Base-by-base conservation (phyloP, 2,797 vertebrate genomes). In the Otolemur crassicaudatus region DNA sequence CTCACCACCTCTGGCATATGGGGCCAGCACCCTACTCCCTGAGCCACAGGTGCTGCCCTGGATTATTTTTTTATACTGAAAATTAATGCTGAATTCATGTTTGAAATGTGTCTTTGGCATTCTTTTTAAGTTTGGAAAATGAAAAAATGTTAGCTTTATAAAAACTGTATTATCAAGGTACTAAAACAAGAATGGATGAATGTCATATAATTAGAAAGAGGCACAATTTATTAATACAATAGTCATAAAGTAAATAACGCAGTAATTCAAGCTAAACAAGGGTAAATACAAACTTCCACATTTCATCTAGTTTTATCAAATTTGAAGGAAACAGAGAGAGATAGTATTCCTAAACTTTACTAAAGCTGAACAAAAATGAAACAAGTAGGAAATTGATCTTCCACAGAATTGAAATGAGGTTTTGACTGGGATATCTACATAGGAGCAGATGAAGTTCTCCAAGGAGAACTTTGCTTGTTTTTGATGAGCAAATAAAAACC, bases 201-300 rank as follows among this genome's bases (percentile, higher is more conserved):
- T 77, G 3, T 34, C 27, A 65, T 25, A 63, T 94, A 58, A 83
- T 56, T 93, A 95, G 81, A 87, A 97, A 93, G 73, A 70, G 43
- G 10, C 22, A 63, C 20, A 20, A 25, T 90, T 89, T 95, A 97
- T 96, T 91, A 83, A 81, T 56, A 94, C 43, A 72, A 90, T 23
- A 14, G 5, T 34, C 7, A 34, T 61, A 72, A 77, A 49, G 23
- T 17, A 49, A 31, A 65, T 43, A 56, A 7, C 0, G 56, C 0
- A 88, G 34, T 84, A 43, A 73, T 37, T 67, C 82, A 67, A 70
- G 29, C 17, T n/a, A 67, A 65, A 94, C 9, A 80, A 89, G 29
- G 3, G 1, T 40, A 63, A 43, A 73, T 31, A 22, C 43, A 73
- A 65, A 87, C 34, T 72, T 93, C 84, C 25, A 43, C 67, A 87